A percentile compares a stretch with the other conserved stretches of the same genome.
phyloP scores from a whole-genome alignment of 2,113 vertebrate species.

The Eubucco bourcierii region DNA sequence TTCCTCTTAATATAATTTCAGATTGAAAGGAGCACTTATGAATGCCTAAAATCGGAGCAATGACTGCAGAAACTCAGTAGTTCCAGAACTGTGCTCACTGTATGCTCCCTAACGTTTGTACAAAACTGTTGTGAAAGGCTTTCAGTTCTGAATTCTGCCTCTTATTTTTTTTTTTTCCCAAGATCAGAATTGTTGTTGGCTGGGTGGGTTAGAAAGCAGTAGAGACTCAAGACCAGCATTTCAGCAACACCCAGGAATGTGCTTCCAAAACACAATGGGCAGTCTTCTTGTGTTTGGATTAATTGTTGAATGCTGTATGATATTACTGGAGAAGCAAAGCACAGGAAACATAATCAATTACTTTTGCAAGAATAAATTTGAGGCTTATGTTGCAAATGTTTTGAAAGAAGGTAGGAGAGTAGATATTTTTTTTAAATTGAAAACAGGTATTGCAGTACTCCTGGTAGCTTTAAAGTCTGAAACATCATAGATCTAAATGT shows the following conservation, averaged over 20 bases:
- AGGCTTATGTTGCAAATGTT: neutral
- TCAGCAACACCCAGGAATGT: neutral
- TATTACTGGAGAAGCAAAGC: neutral
- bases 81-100: fast-evolving
- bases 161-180: neutral
- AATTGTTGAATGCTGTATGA: neutral
- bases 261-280: neutral
- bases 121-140: neutral
- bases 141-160: neutral
- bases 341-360: neutral
- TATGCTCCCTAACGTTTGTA: neutral
- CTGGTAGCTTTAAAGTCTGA: constrained; percentile 36
- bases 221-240: neutral
- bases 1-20: neutral
- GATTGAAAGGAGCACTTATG: neutral
- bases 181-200: neutral
- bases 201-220: neutral
- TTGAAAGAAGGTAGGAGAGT: neutral
- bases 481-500: constrained; percentile 40
- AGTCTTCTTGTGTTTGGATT: neutral
- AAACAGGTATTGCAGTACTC: constrained; percentile 1
- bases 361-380: neutral
- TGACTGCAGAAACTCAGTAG: neutral
- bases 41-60: neutral
- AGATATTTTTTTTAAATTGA: neutral